Percentiles rank a stretch among this genome's conserved stretches.
Evolutionary conservation across 2,888 invertebrate genomes (phyloP).

Genomic region (Rhagophthalmus giganteus): DNA sequence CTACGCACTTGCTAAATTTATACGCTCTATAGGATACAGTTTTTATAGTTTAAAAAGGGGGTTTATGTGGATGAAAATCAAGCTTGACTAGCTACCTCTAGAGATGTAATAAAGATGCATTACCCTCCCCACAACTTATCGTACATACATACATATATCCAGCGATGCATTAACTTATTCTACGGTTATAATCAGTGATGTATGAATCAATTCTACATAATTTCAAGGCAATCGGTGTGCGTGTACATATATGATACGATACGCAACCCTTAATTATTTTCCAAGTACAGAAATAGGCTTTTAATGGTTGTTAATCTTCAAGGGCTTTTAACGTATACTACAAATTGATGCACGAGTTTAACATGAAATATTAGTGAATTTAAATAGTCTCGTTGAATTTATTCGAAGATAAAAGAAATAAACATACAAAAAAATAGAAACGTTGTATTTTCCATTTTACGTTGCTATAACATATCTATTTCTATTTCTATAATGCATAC

Average conservation of each 20-base stretch:
- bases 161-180: slow-evolving; percentile 26
- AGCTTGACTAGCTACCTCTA: too few relatives aligned
- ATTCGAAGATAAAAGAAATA: neutral
- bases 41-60: too few relatives aligned
- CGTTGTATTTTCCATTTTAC: too few relatives aligned
- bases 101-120: slow-evolving; percentile 29
- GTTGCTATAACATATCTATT: too few relatives aligned
- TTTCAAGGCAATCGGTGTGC: slow-evolving; percentile 35
- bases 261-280: slow-evolving; percentile 13
- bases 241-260: slow-evolving; percentile 7
- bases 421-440: neutral
- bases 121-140: slow-evolving; percentile 22
- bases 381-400: neutral
- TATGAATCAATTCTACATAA: slow-evolving; percentile 34
- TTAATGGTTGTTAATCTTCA: slow-evolving; percentile 2
- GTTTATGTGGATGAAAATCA: too few relatives aligned
- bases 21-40: too few relatives aligned
- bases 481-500: too few relatives aligned
- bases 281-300: slow-evolving; percentile 8
- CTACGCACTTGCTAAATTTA: too few relatives aligned
- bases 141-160: too few relatives aligned
- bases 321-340: too few relatives aligned
- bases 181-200: slow-evolving; percentile 31
- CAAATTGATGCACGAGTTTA: too few relatives aligned
- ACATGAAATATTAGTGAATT: too few relatives aligned